Evolutionary conservation across 2,888 invertebrate species (phyloP).

Genomic region (Meliscaeva auricollis): DNA sequence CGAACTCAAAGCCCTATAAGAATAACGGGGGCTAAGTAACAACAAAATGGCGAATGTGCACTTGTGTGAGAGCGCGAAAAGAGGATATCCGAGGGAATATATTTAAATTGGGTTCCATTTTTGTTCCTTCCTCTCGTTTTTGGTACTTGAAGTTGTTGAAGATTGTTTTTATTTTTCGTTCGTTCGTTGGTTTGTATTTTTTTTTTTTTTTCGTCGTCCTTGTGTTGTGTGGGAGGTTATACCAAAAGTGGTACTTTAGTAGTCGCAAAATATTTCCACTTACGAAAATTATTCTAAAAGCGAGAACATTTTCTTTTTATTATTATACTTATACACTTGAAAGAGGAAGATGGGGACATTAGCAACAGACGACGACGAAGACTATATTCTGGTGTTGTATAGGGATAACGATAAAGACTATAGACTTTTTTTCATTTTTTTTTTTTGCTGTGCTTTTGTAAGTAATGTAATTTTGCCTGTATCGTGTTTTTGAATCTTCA

Average conservation of each 20-base stretch:
- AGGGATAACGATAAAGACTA: constrained; percentile 17
- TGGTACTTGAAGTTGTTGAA: constrained; percentile 27
- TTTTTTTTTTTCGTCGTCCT: constrained; percentile 4
- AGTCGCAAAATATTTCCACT: constrained; percentile 70
- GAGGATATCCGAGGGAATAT: constrained; percentile 62
- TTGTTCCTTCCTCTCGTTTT: constrained; percentile 24
- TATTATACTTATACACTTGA: constrained; percentile 20
- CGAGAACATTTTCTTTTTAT: constrained; percentile 54
- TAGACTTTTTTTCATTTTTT: constrained; percentile 3
- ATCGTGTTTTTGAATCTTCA: constrained; percentile 58
- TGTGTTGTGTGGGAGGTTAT: constrained; percentile 42
- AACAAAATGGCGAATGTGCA: constrained; percentile 55
- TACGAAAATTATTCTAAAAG: constrained; percentile 67
- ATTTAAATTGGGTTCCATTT: constrained; percentile 61
- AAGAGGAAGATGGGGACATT: constrained; percentile 38
- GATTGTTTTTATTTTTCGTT: constrained; percentile 7
- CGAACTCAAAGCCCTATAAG: neutral
- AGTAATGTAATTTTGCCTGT: constrained; percentile 59
- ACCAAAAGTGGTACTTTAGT: constrained; percentile 70
- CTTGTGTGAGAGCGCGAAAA: constrained; percentile 44
- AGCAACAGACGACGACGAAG: constrained; percentile 52
- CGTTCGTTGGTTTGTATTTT: neutral
- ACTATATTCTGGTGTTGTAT: neutral
- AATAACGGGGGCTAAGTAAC: constrained; percentile 25
- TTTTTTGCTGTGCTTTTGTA: neutral